Percentiles rank a stretch among this genome's conserved stretches.
Conservation (phyloP, 2,113 vertebrate species). For the Chloebia gouldiae region DNA sequence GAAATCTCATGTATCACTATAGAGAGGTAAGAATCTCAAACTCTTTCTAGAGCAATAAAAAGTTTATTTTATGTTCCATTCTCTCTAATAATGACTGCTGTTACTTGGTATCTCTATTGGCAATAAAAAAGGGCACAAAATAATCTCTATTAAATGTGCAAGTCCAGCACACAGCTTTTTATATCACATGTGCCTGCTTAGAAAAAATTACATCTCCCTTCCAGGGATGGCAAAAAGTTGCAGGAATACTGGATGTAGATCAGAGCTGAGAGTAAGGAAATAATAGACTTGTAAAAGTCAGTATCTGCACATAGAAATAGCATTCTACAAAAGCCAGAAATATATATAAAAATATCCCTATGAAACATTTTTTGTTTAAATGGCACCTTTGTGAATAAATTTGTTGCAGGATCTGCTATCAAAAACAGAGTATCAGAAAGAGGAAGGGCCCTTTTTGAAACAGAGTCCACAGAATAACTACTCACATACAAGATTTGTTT, state of each 20-base stretch:
- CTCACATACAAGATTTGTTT: neutral
- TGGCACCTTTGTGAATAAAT: neutral
- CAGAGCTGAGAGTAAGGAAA: constrained; percentile 4
- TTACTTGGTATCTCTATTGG: neutral
- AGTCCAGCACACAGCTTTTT: neutral
- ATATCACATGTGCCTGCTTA: neutral
- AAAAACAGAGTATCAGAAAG: neutral
- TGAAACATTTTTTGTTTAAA: neutral
- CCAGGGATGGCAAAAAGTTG: neutral
- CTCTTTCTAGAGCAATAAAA: constrained; percentile 24
- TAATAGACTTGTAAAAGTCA: constrained; percentile 31
- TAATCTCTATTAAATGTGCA: neutral
- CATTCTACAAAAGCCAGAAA: neutral
- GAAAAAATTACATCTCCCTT: neutral
- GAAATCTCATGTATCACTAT: neutral
- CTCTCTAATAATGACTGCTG: neutral
- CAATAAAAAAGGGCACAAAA: constrained; percentile 10
- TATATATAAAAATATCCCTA: neutral
- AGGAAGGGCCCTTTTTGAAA: neutral
- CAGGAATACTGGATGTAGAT: neutral
- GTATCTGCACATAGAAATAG: neutral
- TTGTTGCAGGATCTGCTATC: neutral
- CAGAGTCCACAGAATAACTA: neutral
- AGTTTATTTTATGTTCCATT: constrained; percentile 31
- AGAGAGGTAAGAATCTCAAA: neutral